Conservation (phyloP, 2,797 vertebrate genomes). For the Cossypha polioptera region DNA sequence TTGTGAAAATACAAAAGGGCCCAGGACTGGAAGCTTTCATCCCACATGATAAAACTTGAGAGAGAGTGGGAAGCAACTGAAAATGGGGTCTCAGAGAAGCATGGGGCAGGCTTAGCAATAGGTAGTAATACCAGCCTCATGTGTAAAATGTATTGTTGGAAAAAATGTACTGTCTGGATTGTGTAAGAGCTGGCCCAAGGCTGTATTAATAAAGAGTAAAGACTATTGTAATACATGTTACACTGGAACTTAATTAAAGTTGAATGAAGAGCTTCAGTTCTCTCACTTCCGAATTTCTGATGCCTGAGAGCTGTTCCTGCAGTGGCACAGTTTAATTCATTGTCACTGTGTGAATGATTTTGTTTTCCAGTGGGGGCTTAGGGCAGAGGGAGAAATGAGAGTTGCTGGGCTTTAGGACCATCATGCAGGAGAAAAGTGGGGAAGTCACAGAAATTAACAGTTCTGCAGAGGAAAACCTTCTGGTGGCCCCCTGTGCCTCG, state of each 20-base stretch:
- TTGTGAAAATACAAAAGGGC: not conserved
- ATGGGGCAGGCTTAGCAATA: not conserved
- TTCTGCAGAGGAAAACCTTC: not conserved
- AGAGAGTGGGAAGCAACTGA: not conserved
- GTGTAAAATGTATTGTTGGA: slow-evolving; percentile 7
- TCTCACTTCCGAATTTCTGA: slow-evolving; percentile 38
- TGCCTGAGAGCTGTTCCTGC: slow-evolving; percentile 32
- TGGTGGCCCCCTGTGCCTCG: not conserved
- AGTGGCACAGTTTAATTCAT: not conserved
- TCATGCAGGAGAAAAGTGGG: not conserved
- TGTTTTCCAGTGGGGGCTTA: not conserved
- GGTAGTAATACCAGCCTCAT: not conserved
- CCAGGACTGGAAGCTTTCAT: not conserved
- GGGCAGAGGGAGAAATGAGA: not conserved
- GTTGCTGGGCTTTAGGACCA: not conserved
- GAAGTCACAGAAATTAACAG: not conserved
- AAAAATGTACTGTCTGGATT: not conserved
- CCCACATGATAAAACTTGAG: not conserved
- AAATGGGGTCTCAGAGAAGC: not conserved
- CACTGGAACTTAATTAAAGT: slow-evolving; percentile 24
- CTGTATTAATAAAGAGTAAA: slow-evolving; percentile 24
- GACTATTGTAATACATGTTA: slow-evolving; percentile 32
- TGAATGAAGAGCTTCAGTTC: slow-evolving; percentile 38
- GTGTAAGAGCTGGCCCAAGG: slow-evolving; percentile 13
- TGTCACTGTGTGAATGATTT: not conserved